Conservation (phyloP, 2,888 invertebrate species). For the Xylota segnis region DNA sequence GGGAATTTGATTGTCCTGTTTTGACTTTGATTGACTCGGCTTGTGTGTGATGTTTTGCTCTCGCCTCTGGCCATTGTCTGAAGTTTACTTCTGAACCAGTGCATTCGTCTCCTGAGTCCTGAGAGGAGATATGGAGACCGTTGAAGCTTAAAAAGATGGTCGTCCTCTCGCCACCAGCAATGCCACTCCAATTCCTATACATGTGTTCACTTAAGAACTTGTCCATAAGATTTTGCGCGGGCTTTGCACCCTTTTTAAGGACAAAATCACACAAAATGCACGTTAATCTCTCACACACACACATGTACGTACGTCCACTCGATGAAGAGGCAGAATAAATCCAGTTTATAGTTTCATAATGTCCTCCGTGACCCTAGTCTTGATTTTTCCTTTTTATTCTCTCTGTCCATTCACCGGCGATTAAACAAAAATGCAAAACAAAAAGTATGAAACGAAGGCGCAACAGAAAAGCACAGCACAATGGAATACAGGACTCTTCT, state of each 20-base stretch:
- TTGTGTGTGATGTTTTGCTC: slow-evolving; percentile 57
- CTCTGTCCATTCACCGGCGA: slow-evolving; percentile 65
- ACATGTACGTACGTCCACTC: too few species aligned
- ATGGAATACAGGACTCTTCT: slow-evolving; percentile 26
- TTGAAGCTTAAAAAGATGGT: too few species aligned
- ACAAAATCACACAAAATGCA: slow-evolving; percentile 53
- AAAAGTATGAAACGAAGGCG: slow-evolving; percentile 11
- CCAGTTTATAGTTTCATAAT: slow-evolving; percentile 61
- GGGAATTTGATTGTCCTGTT: slow-evolving; percentile 74
- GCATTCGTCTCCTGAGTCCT: too few species aligned
- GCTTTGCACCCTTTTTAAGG: slow-evolving; percentile 67
- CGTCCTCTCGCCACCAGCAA: not conserved
- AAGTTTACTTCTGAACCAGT: slow-evolving; percentile 43
- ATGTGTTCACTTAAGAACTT: slow-evolving; percentile 61
- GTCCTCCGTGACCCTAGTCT: slow-evolving; percentile 60
- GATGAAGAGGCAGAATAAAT: slow-evolving; percentile 26
- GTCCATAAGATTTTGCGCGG: slow-evolving; percentile 73
- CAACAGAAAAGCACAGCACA: slow-evolving; percentile 52
- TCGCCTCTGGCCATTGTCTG: slow-evolving; percentile 27
- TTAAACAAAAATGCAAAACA: slow-evolving; percentile 53
- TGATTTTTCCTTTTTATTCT: slow-evolving; percentile 63
- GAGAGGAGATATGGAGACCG: not conserved
- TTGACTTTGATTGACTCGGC: slow-evolving; percentile 73
- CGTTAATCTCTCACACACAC: slow-evolving; percentile 39
- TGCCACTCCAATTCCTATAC: slow-evolving; percentile 6